Evolutionary conservation across 2,113 vertebrate genomes (phyloP).

Genomic region (Piliocolobus tephrosceles): DNA sequence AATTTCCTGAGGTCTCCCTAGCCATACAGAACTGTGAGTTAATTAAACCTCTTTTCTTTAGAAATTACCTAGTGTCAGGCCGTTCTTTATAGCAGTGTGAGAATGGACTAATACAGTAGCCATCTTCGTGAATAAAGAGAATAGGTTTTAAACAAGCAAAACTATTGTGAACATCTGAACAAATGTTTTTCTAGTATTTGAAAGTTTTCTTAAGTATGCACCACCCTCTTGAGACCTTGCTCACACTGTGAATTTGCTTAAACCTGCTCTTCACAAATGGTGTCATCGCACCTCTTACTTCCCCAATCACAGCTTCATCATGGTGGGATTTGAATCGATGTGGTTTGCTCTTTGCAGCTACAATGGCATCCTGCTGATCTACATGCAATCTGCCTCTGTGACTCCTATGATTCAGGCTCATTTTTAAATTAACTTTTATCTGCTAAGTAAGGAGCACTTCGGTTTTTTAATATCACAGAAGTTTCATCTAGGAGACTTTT

Average conservation of each 20-base stretch:
- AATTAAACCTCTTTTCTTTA: too few species aligned
- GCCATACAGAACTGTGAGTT: too few species aligned
- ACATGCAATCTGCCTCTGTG: neutral
- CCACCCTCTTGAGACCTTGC: neutral
- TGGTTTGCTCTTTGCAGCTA: neutral
- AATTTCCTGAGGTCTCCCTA: too few species aligned
- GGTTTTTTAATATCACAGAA: constrained; percentile 49
- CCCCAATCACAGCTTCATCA: rapidly evolving
- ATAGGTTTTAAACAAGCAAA: neutral
- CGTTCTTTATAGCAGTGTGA: too few species aligned
- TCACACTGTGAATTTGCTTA: neutral
- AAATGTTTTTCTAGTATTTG: neutral
- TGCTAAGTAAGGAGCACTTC: constrained; percentile 40
- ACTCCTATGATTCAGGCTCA: neutral
- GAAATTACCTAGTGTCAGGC: too few species aligned
- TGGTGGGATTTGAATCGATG: neutral
- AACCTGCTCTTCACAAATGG: neutral
- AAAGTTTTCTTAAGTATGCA: neutral
- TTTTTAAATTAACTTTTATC: constrained; percentile 53
- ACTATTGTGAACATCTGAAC: neutral
- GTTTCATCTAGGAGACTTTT: constrained; percentile 27
- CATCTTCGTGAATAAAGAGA: neutral
- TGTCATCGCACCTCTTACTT: neutral
- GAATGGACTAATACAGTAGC: too few species aligned
- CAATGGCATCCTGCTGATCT: neutral